Conservation (phyloP, 2,797 vertebrate genomes). For the Buphagus erythrorhynchus region DNA sequence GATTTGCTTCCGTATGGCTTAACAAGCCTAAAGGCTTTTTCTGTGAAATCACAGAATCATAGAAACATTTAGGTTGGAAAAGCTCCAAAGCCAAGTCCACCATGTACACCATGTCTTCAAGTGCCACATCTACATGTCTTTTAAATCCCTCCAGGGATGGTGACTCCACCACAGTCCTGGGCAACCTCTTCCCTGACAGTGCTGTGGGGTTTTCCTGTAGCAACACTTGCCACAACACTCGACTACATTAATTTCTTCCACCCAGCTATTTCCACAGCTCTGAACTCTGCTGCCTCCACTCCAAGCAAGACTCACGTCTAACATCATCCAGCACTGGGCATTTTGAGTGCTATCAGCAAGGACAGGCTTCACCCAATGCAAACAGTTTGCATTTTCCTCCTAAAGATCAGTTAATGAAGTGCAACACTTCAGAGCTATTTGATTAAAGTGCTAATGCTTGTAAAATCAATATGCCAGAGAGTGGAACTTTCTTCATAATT, state of each 20-base stretch:
- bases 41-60: background rate
- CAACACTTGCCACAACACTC: background rate
- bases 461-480: background rate
- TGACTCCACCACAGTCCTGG: background rate
- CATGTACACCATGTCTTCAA: background rate
- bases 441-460: conserved; percentile 12
- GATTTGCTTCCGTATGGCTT: background rate
- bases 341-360: background rate
- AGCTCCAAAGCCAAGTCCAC: background rate
- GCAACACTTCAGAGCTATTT: conserved; percentile 34
- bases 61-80: background rate
- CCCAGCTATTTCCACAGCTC: background rate
- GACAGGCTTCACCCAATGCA: background rate
- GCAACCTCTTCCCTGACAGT: background rate
- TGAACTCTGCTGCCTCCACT: background rate
- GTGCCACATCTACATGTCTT: background rate
- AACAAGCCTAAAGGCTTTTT: background rate
- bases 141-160: background rate
- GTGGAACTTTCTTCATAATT: background rate
- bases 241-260: background rate
- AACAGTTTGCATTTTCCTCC: background rate
- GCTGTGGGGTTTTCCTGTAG: background rate
- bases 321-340: background rate
- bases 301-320: background rate
- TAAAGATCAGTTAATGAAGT: conserved; percentile 39